Conservation (phyloP, 2,113 vertebrate species). For the Grus americana region DNA sequence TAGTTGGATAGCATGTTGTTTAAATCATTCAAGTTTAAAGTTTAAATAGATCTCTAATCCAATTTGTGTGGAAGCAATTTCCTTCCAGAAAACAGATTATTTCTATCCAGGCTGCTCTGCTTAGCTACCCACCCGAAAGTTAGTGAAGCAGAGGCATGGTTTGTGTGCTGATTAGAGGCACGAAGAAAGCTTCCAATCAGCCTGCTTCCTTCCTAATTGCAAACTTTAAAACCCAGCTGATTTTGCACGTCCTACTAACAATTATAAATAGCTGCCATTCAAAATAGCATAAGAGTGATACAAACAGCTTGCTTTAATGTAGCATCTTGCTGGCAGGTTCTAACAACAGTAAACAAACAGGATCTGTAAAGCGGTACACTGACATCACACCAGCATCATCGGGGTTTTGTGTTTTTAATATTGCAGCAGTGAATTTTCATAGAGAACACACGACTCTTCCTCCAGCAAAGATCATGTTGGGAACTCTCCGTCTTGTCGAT, state of each 20-base stretch:
- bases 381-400: constrained; percentile 57
- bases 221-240: constrained; percentile 62
- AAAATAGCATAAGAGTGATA: constrained; percentile 36
- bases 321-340: constrained; percentile 54
- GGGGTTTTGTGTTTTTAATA: constrained; percentile 31
- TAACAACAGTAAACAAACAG: constrained; percentile 50
- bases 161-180: constrained; percentile 30
- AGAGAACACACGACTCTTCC: constrained; percentile 23
- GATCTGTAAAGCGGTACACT: constrained; percentile 28
- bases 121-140: constrained; percentile 42
- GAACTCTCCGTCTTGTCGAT: constrained; percentile 5
- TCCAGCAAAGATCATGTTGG: constrained; percentile 50
- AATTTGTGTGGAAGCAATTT: constrained; percentile 66
- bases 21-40: constrained; percentile 66
- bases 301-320: constrained; percentile 47
- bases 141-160: constrained; percentile 22
- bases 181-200: constrained; percentile 31
- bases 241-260: constrained; percentile 63
- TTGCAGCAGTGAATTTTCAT: constrained; percentile 43
- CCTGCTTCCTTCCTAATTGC: constrained; percentile 64
- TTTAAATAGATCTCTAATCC: constrained; percentile 65
- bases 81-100: constrained; percentile 66
- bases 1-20: not conserved
- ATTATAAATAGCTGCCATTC: constrained; percentile 72
- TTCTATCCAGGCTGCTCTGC: constrained; percentile 56